These are phyloP conservation scores for Rhyzopertha dominica DNA, from an alignment of 1,140 invertebrate genomes.

Conservation along the genomic window DNA sequence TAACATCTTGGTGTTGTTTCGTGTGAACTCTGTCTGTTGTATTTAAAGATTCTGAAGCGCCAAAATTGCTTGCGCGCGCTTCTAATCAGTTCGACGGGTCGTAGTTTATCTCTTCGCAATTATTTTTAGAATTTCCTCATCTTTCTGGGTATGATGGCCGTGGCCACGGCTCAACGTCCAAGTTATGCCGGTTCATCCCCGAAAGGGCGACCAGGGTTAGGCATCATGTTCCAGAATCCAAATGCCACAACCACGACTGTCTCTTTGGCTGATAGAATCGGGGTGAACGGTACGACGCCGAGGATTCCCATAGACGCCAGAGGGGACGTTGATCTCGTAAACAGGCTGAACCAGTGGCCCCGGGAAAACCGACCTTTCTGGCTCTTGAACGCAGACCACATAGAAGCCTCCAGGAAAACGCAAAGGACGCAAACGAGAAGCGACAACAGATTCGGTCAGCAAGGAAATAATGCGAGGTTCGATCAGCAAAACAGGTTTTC, in stretches of 20 bases:
- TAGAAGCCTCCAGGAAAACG: constrained; percentile 45
- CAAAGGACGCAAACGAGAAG: constrained; percentile 23
- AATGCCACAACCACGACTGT: constrained; percentile 15
- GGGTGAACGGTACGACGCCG: constrained; percentile 10
- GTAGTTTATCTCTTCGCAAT: no score
- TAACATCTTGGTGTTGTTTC: no score
- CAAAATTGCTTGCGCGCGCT: no score
- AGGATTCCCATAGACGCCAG: constrained; percentile 45
- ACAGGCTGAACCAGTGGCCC: constrained; percentile 50
- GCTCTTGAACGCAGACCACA: constrained; percentile 51
- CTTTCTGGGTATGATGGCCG: constrained; percentile 15
- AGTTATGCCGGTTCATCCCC: constrained; percentile 34
- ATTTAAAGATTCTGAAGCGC: no score
- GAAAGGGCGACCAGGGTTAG: constrained; percentile 33
- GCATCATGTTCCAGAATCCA: constrained; percentile 29
- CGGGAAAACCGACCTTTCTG: constrained; percentile 54
- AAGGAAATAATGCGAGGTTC: no score
- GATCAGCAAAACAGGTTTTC: no score
- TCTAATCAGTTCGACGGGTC: no score
- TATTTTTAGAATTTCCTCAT: constrained; percentile 25
- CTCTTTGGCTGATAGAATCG: constrained; percentile 33
- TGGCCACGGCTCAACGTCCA: constrained; percentile 33
- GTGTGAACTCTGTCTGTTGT: no score
- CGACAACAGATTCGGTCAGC: no score
- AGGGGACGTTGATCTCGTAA: constrained; percentile 48